Conservation (phyloP, 2,888 invertebrate species). For the Urechis unicinctus region DNA sequence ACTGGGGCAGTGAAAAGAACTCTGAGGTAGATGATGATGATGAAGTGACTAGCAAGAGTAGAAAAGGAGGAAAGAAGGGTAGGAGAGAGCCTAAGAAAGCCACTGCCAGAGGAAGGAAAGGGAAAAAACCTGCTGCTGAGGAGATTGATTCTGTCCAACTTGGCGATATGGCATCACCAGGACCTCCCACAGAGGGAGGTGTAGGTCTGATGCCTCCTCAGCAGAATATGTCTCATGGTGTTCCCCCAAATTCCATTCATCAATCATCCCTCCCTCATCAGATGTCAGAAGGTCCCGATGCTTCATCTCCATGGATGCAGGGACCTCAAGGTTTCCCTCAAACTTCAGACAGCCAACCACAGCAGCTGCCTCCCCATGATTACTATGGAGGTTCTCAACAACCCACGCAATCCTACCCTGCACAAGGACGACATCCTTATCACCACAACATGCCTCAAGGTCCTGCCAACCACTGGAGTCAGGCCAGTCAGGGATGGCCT, state of each 20-base stretch:
- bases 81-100: background rate
- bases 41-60: background rate
- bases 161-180: background rate
- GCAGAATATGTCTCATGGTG: too few relatives aligned
- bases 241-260: background rate
- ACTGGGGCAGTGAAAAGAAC: background rate
- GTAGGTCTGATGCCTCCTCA: too few relatives aligned
- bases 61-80: background rate
- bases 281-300: background rate
- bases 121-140: background rate
- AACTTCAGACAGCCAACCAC: too few relatives aligned
- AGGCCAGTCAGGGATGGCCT: too few relatives aligned
- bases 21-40: background rate
- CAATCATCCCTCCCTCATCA: background rate
- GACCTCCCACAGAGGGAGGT: background rate
- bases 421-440: too few relatives aligned
- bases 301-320: too few relatives aligned
- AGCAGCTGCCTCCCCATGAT: too few relatives aligned
- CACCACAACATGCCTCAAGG: too few relatives aligned
- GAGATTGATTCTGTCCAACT: background rate
- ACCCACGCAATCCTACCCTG: too few relatives aligned
- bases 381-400: too few relatives aligned
- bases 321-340: too few relatives aligned
- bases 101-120: background rate
- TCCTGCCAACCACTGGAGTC: too few relatives aligned